Evolutionary conservation across 1,140 invertebrate genomes (phyloP).

Genomic region (Phthorimaea operculella): DNA sequence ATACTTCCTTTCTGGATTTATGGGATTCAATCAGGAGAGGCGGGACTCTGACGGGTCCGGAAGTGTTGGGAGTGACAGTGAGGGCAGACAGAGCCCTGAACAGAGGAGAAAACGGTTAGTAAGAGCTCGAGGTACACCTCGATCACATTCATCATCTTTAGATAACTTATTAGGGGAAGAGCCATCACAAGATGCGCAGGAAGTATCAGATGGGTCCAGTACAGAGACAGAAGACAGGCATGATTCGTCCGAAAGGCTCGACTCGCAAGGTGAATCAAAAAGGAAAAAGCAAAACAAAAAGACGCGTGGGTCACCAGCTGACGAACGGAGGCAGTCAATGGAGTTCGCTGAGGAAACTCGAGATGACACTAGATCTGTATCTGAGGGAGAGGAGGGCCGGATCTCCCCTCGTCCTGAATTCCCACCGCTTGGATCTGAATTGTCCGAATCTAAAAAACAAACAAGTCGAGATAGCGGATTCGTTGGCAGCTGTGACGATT

Average conservation of each 20-base stretch:
- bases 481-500: conserved; percentile 87
- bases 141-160: conserved; percentile 82
- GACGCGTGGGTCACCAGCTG: conserved; percentile 68
- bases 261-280: conserved; percentile 84
- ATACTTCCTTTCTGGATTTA: conserved; percentile 88
- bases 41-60: conserved; percentile 85
- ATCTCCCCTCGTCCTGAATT: conserved; percentile 74
- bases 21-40: conserved; percentile 80
- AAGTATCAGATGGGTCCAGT: conserved; percentile 76
- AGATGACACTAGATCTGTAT: conserved; percentile 72
- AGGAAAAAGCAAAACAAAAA: conserved; percentile 80
- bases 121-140: conserved; percentile 79
- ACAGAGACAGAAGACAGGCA: conserved; percentile 83
- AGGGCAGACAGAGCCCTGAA: conserved; percentile 86
- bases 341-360: conserved; percentile 63
- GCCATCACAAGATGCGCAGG: conserved; percentile 62
- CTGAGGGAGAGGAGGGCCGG: conserved; percentile 71
- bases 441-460: conserved; percentile 73
- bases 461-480: conserved; percentile 89
- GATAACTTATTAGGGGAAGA: conserved; percentile 77
- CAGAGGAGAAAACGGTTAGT: conserved; percentile 83
- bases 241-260: conserved; percentile 76
- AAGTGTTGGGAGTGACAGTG: conserved; percentile 85
- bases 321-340: conserved; percentile 61
- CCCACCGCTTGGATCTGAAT: conserved; percentile 62